Conservation (phyloP, 2,113 vertebrate species). For the Bubalus kerabau region DNA sequence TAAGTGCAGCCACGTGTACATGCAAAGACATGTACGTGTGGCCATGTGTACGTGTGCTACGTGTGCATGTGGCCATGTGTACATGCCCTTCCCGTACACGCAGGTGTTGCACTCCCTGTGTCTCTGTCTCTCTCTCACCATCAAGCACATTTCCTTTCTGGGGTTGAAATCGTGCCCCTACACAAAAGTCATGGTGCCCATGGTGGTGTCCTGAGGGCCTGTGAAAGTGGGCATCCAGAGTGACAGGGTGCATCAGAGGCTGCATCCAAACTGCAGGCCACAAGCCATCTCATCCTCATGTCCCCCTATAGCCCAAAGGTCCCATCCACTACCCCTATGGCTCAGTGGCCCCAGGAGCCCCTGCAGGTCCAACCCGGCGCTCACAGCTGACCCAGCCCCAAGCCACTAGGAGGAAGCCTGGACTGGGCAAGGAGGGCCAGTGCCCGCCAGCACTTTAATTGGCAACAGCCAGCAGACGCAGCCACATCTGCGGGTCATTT, state of each 20-base stretch:
- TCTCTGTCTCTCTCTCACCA: background rate
- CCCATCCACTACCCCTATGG: fast-evolving
- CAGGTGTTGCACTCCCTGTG: background rate
- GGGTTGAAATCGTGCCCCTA: background rate
- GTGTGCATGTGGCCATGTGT: background rate
- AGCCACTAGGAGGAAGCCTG: fast-evolving
- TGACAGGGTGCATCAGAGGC: fast-evolving
- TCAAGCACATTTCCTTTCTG: background rate
- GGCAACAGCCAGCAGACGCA: background rate
- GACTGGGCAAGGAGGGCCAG: background rate
- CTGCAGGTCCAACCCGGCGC: fast-evolving
- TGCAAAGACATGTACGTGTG: background rate
- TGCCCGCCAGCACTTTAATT: background rate
- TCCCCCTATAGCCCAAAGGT: too few species aligned
- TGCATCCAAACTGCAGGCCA: fast-evolving
- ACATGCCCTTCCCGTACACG: fast-evolving
- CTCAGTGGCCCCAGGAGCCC: fast-evolving
- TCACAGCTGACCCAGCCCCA: fast-evolving
- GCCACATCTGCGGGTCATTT: constrained; percentile 17
- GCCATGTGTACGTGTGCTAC: background rate
- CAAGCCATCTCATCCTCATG: fast-evolving
- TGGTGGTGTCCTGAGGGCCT: fast-evolving
- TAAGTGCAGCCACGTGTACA: background rate
- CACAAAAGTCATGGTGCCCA: background rate
- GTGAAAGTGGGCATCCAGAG: fast-evolving